phyloP scores from a whole-genome alignment of 1,140 invertebrate species.

The Drosophila pseudoananassae region DNA sequence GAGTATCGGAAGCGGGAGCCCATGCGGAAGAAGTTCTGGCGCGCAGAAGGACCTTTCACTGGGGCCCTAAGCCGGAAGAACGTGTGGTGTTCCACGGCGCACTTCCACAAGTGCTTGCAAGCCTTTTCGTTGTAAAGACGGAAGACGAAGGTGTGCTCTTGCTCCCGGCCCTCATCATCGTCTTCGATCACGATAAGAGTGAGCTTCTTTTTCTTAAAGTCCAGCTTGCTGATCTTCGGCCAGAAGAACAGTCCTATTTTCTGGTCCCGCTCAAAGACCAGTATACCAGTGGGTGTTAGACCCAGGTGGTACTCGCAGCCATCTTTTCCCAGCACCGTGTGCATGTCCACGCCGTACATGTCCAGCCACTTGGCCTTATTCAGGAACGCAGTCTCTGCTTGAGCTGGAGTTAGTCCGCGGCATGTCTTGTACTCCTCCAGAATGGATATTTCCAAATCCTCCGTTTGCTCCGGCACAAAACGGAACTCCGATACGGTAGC shows the following conservation, averaged over 20 bases:
- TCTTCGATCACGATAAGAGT: slow-evolving; percentile 98
- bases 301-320: slow-evolving; percentile 98
- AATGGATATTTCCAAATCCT: slow-evolving; percentile 96
- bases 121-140: slow-evolving; percentile 97
- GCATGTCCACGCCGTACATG: slow-evolving; percentile 98
- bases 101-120: slow-evolving; percentile 99
- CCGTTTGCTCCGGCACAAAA: slow-evolving; percentile 96
- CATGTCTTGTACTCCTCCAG: slow-evolving; percentile 95
- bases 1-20: slow-evolving; percentile 97
- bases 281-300: slow-evolving; percentile 97
- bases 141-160: slow-evolving; percentile 97
- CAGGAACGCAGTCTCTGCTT: slow-evolving; percentile 96
- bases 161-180: slow-evolving; percentile 96
- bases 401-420: slow-evolving; percentile 93
- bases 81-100: slow-evolving; percentile 99
- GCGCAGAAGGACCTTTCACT: slow-evolving; percentile 93
- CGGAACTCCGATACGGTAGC: slow-evolving; percentile 98
- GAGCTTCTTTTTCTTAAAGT: slow-evolving; percentile 98
- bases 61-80: slow-evolving; percentile 98
- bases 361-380: slow-evolving; percentile 98
- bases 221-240: slow-evolving; percentile 97
- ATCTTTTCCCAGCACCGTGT: slow-evolving; percentile 97
- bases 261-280: slow-evolving; percentile 97
- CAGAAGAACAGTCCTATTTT: slow-evolving; percentile 99
- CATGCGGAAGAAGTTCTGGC: slow-evolving; percentile 98